Percentiles rank a stretch among this genome's conserved stretches.
Conservation (phyloP, 92 coral and sea anemone species). For the Zoanthus sociatus region DNA sequence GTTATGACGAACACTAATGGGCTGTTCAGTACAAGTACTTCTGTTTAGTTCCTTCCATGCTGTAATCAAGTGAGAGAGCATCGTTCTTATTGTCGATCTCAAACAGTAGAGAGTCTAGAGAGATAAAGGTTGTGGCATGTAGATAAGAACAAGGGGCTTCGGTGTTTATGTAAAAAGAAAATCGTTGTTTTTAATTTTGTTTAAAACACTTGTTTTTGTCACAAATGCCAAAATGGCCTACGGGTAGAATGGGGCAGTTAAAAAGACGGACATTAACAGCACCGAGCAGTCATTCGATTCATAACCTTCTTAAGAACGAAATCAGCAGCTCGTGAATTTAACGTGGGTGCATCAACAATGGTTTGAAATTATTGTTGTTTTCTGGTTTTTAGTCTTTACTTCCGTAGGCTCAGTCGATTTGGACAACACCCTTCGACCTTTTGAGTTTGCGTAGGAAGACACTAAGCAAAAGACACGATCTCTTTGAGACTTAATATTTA, state of each 20-base stretch:
- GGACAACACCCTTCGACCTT: constrained; percentile 42
- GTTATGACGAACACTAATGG: neutral
- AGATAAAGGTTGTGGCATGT: no score
- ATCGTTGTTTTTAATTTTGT: neutral
- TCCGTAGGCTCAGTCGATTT: constrained; percentile 7
- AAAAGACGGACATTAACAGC: neutral
- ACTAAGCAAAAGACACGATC: neutral
- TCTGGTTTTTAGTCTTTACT: constrained; percentile 11
- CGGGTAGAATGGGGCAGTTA: neutral
- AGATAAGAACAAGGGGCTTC: neutral
- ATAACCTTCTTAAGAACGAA: neutral
- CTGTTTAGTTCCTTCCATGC: neutral
- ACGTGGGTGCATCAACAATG: constrained; percentile 20
- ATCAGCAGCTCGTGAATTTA: neutral
- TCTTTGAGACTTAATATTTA: neutral
- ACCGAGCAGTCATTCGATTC: neutral
- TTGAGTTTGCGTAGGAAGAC: constrained; percentile 22
- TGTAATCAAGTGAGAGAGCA: neutral
- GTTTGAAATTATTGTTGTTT: constrained; percentile 2
- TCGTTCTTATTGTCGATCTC: neutral
- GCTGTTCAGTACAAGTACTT: neutral
- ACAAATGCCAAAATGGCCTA: neutral
- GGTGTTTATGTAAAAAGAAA: neutral
- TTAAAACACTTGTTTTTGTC: neutral
- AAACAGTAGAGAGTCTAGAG: neutral